Evolutionary conservation across 92 coral and sea anemone genomes (phyloP).

Genomic region (Epizoanthus fatuus): DNA sequence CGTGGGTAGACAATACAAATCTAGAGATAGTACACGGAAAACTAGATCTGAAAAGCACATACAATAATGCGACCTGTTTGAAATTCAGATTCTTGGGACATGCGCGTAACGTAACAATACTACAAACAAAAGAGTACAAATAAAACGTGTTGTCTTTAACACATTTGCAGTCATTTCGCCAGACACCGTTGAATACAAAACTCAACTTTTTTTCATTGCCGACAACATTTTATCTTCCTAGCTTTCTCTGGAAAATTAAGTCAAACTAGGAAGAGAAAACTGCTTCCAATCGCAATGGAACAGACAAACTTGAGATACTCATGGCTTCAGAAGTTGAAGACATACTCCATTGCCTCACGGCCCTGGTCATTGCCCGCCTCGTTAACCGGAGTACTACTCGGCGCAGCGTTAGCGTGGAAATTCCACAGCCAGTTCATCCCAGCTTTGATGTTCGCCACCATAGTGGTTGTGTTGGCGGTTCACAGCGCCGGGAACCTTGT

Average conservation of each 20-base stretch:
- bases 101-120: not conserved
- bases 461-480: conserved; percentile 57
- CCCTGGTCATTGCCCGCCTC: conserved; percentile 90
- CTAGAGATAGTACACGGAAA: too few relatives aligned
- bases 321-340: conserved; percentile 51
- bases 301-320: not conserved
- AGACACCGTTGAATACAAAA: not conserved
- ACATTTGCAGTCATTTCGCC: not conserved
- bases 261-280: too few relatives aligned
- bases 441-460: conserved; percentile 53
- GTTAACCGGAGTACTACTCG: conserved; percentile 61
- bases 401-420: conserved; percentile 73
- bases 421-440: conserved; percentile 51
- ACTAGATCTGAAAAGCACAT: not conserved
- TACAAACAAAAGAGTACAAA: not conserved
- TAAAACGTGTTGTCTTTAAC: not conserved
- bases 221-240: too few relatives aligned
- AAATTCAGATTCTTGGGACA: not conserved
- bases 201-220: not conserved
- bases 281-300: not conserved
- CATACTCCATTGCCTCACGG: conserved; percentile 51
- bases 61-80: not conserved
- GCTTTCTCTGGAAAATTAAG: not conserved
- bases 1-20: too few relatives aligned
- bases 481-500: conserved; percentile 88